Evolutionary conservation across 1,140 invertebrate genomes (phyloP), one percentile per base, ranked within the genome.

Genomic region (Neomicropteryx cornuta): DNA sequence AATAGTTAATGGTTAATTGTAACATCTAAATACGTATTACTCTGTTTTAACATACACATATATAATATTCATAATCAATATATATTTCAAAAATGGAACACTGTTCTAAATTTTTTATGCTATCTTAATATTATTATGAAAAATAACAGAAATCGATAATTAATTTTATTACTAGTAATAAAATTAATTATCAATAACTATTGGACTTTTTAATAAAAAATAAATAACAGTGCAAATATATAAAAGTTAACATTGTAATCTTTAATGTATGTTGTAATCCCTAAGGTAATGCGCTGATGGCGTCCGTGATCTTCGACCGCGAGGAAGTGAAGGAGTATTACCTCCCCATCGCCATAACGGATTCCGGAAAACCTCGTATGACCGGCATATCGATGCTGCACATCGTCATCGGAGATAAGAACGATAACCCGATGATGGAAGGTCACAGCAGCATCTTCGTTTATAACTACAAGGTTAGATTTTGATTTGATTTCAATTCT

Each of bases 401-500:
- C 23, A 79, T 97, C 1, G 81, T 90, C 8, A 93, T 97, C 42
- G 90, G 87, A 2, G 91, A 95, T 60, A 70, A 75, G 28, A 95
- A 96, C 55, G 91, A 96, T 51, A 93, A 93, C 58, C 56, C 70
- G 1, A 94, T 93, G 79, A 62, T 66, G 1, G 68, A 78, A 30
- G 91, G 91, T 0, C 72, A 75, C 4, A 93, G 90, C 50, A 73
- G 79, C 34, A 93, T 96, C 50, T 85, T 89, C 52, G 84, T 96
- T 1, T 95, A 94, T 57, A 92, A 91, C 56, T 95, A 88, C 53
- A 83, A 81, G 64, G 79, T 77, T 66, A 43, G 38, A 36, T 27
- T 42, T 17, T 33, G 5, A 13, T 32, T 32, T n/a, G 11, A 32
- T 14, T 8, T 10, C 8, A 14, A 32, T 32, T n/a, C 16, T 14